Percentiles rank a stretch among this genome's conserved stretches.
Conservation (phyloP, 1,140 invertebrate species). For the Dufourea novaeangliae region DNA sequence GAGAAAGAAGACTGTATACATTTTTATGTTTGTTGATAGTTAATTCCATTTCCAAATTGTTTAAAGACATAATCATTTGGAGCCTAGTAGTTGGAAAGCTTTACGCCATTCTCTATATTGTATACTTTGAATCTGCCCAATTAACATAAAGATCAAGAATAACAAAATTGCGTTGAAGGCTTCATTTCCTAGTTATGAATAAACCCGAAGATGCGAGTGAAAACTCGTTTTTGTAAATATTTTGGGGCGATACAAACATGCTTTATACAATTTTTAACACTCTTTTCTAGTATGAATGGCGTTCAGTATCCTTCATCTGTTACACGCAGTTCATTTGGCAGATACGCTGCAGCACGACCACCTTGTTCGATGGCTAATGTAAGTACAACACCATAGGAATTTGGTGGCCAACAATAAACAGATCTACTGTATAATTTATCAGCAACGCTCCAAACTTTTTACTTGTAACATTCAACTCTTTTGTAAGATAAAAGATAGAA, state of each 20-base stretch:
- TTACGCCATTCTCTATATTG: too few relatives aligned
- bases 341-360: conserved; percentile 84
- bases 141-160: too few relatives aligned
- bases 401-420: too few relatives aligned
- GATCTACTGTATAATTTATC: not conserved
- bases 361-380: conserved; percentile 86
- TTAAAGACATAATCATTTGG: too few relatives aligned
- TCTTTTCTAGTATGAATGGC: conserved; percentile 71
- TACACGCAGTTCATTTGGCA: conserved; percentile 74
- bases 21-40: too few relatives aligned
- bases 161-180: too few relatives aligned
- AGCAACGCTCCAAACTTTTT: not conserved
- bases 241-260: not conserved
- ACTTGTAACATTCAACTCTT: not conserved
- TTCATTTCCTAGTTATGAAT: too few relatives aligned
- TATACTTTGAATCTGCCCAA: too few relatives aligned
- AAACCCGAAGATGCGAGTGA: too few relatives aligned
- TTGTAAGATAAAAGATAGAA: not conserved
- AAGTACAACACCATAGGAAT: conserved; percentile 54
- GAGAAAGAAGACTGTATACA: too few relatives aligned
- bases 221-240: too few relatives aligned
- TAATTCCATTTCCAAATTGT: too few relatives aligned
- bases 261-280: not conserved
- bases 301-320: conserved; percentile 57
- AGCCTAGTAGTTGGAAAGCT: not conserved